Evolutionary conservation across 92 coral and sea anemone species (phyloP).

Genomic region (Parazoanthus darwini): DNA sequence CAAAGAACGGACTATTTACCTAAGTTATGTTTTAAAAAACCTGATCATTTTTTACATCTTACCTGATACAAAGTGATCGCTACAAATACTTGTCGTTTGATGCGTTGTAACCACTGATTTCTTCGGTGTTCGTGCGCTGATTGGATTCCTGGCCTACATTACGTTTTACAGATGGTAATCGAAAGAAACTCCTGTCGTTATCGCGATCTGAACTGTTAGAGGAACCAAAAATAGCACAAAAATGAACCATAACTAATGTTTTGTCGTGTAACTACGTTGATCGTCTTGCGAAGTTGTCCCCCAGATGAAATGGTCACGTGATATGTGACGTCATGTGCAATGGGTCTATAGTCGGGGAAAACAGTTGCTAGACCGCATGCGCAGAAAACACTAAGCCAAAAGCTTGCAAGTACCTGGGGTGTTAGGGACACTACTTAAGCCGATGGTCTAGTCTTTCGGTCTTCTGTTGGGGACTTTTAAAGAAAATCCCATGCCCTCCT

Average conservation of each 20-base stretch:
- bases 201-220: conserved; percentile 22
- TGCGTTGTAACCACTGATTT: conserved; percentile 53
- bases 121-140: conserved; percentile 45
- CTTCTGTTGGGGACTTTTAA: too few relatives aligned
- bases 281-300: too few relatives aligned
- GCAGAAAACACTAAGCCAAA: too few relatives aligned
- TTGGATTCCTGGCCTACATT: conserved; percentile 48
- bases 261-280: neutral
- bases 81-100: conserved; percentile 55
- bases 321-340: too few relatives aligned
- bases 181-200: conserved; percentile 33
- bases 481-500: too few relatives aligned
- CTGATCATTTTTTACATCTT: neutral
- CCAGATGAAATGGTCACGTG: too few relatives aligned
- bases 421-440: too few relatives aligned
- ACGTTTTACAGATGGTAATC: conserved; percentile 41
- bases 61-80: conserved; percentile 61
- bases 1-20: neutral
- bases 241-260: conserved; percentile 10
- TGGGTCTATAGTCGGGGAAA: too few relatives aligned
- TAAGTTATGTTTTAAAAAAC: neutral
- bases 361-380: too few relatives aligned
- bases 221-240: conserved; percentile 20
- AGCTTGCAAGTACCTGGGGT: too few relatives aligned
- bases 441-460: too few relatives aligned